These are phyloP conservation scores for Philereme transversata DNA, from an alignment of 2,888 invertebrate species.

Conservation along the genomic window DNA sequence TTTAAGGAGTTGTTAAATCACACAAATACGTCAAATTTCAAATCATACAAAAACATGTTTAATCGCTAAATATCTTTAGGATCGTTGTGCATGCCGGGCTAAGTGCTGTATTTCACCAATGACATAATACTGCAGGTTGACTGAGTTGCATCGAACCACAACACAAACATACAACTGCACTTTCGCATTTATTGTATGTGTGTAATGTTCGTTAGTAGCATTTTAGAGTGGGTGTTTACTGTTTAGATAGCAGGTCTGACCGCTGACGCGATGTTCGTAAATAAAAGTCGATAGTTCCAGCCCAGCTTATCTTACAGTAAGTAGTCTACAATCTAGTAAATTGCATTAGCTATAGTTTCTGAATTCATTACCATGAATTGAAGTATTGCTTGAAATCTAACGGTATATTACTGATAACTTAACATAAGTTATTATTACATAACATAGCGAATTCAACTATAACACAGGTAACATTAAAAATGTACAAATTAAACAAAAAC, in stretches of 20 bases:
- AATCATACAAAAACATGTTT: too few species aligned
- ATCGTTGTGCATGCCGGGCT: too few species aligned
- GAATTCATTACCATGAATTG: background rate
- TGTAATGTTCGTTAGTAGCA: slow-evolving; percentile 10
- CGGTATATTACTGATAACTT: background rate
- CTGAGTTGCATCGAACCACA: too few species aligned
- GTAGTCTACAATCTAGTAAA: slow-evolving; percentile 6
- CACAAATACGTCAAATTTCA: too few species aligned
- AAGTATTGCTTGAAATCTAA: background rate
- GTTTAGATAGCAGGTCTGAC: slow-evolving; percentile 20
- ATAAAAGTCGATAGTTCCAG: slow-evolving; percentile 24
- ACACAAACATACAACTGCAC: background rate
- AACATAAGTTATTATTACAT: too few species aligned
- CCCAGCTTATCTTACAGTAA: slow-evolving; percentile 2
- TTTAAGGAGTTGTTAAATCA: too few species aligned
- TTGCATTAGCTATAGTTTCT: slow-evolving; percentile 2
- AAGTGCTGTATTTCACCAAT: too few species aligned
- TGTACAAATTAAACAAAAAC: too few species aligned
- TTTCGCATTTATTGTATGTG: background rate
- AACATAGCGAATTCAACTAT: too few species aligned
- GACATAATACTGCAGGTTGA: too few species aligned
- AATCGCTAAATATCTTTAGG: too few species aligned
- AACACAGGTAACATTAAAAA: too few species aligned
- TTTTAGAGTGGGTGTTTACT: slow-evolving; percentile 15
- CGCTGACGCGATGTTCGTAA: slow-evolving; percentile 20